Conservation (phyloP, 2,888 invertebrate genomes). For the Pandemis corylana region DNA sequence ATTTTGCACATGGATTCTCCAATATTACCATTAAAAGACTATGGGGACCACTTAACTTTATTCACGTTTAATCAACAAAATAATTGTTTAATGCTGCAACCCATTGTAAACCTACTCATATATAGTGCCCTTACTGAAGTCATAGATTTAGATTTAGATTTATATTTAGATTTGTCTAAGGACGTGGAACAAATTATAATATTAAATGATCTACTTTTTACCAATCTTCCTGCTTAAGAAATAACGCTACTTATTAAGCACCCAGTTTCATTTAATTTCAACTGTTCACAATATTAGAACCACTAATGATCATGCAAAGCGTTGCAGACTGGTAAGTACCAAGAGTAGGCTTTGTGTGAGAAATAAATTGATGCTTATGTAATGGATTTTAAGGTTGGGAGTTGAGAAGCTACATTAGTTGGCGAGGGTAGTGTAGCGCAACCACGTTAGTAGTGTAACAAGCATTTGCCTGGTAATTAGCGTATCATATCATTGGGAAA, state of each 20-base stretch:
- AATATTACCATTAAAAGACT: neutral
- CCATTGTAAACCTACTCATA: too few species aligned
- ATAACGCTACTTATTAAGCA: constrained; percentile 13
- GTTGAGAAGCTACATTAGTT: constrained; percentile 16
- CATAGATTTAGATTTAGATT: too few species aligned
- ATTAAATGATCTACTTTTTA: neutral
- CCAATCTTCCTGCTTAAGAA: constrained; percentile 7
- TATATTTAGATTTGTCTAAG: too few species aligned
- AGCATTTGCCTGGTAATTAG: constrained; percentile 37
- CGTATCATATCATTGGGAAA: constrained; percentile 31
- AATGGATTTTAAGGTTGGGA: constrained; percentile 1
- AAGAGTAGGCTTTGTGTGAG: neutral
- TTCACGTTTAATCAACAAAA: too few species aligned
- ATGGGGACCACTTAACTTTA: neutral
- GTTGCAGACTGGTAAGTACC: constrained; percentile 2
- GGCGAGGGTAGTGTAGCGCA: constrained; percentile 19
- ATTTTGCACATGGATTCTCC: neutral
- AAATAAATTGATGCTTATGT: neutral
- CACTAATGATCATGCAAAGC: constrained; percentile 33
- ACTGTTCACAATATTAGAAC: constrained; percentile 29
- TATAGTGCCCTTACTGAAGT: too few species aligned
- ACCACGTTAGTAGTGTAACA: constrained; percentile 21
- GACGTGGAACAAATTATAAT: neutral
- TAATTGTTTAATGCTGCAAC: too few species aligned
- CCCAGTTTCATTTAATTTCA: constrained; percentile 33